Percentiles rank a stretch among this genome's conserved stretches.
These are phyloP conservation scores for Charanyca ferruginea DNA, from an alignment of 2,888 invertebrate genomes.

Conservation along the genomic window DNA sequence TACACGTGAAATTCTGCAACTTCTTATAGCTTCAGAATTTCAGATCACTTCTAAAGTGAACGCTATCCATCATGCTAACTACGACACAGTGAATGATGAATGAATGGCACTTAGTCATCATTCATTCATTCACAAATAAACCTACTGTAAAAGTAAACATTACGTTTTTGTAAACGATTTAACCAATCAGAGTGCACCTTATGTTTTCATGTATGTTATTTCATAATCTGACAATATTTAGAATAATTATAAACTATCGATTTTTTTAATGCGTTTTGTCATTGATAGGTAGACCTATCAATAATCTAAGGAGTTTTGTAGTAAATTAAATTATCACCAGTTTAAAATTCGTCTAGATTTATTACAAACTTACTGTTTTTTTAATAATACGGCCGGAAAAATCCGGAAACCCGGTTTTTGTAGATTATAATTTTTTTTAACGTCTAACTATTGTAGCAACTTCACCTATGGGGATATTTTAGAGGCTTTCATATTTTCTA, in stretches of 20 bases:
- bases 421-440: too few relatives aligned
- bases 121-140: conserved; percentile 16
- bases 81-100: conserved; percentile 32
- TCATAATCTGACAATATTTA: not conserved
- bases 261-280: not conserved
- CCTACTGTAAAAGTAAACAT: conserved; percentile 4
- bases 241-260: not conserved
- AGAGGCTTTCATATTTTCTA: too few relatives aligned
- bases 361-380: too few relatives aligned
- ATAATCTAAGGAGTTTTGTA: too few relatives aligned
- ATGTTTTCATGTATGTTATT: not conserved
- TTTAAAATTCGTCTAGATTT: too few relatives aligned
- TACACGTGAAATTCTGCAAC: conserved; percentile 22
- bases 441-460: too few relatives aligned
- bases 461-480: too few relatives aligned
- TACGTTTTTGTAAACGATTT: not conserved
- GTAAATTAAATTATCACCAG: too few relatives aligned
- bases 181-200: too few relatives aligned
- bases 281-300: too few relatives aligned
- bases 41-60: conserved; percentile 18
- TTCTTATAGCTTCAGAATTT: conserved; percentile 23
- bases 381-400: too few relatives aligned
- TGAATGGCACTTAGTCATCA: conserved; percentile 8
- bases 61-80: conserved; percentile 39
- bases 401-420: too few relatives aligned